Evolutionary conservation across 2,888 invertebrate species (phyloP), one percentile per base, ranked within the genome.

Genomic region (Ditylenchus weischeri): DNA sequence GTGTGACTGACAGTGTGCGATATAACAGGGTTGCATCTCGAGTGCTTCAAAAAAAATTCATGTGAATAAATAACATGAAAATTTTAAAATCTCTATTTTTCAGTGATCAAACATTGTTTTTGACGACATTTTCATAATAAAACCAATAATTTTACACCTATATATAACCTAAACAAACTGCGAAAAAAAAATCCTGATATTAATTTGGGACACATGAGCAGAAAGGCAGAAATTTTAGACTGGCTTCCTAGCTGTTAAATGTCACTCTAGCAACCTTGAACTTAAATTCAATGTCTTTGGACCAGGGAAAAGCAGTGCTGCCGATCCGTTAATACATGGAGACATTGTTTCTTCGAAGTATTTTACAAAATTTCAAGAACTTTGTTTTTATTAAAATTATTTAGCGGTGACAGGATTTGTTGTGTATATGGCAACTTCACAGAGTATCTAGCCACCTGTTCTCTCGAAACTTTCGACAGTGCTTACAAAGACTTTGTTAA

Each of bases 251-350:
- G 85, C 85, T 74, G 79, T 86, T 10, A 69, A 80, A 18, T 84
- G 85, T 76, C 85, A 85, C 73, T 82, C 77, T 18, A 63, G 82
- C 75, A 86, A 86, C 50, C 84, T 85, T 72, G 88, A 88, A 79
- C 90, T 91, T 54, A 88, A 88, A 77, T 86, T 95, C 48, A 89
- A 89, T 70, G 94, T 94, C 86, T 93, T 93, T 84, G 90, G 91
- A 7, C 90, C 91, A 18, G 90, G 91, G 3, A 57, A 57, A 43
- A 62, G 29, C 11, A 68, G 71, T 18, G 69, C 74, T 15, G 43
- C 62, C 2, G 54, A 54, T 18, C 54, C 54, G 10, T 54, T 54
- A 23, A n/a, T 54, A n/a, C 29, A 29, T 54, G 54, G 54, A 54
- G n/a, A 11, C 23, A 21, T 54, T 29, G 21, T 54, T 23, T 54